Percentiles rank a stretch among this genome's conserved stretches.
phyloP scores from a whole-genome alignment of 2,797 vertebrate genomes.

The Sebastolobus alascanus region DNA sequence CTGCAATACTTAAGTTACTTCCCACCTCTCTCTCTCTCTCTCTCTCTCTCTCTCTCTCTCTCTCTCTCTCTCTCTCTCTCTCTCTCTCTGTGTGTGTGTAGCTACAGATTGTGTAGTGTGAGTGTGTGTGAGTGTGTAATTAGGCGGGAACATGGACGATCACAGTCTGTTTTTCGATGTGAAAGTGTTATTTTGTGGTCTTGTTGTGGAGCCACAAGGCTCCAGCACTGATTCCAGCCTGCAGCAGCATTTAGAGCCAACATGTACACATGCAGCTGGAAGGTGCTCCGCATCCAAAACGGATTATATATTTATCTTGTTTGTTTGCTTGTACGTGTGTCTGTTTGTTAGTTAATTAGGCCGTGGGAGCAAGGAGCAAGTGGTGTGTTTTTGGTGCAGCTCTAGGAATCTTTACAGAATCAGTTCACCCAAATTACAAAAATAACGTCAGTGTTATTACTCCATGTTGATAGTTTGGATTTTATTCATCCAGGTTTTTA shows the following conservation, averaged over 20 bases:
- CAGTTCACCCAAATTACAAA: neutral
- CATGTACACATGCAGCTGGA: neutral
- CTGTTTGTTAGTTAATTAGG: constrained; percentile 5
- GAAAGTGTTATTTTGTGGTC: constrained; percentile 52
- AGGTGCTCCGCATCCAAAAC: neutral
- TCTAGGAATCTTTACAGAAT: neutral
- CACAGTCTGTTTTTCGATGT: constrained; percentile 4
- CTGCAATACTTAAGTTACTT: neutral
- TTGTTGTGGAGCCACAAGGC: constrained; percentile 19
- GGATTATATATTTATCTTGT: neutral
- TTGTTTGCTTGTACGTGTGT: neutral
- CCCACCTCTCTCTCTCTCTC: neutral
- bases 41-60: too few relatives aligned
- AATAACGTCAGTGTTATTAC: neutral
- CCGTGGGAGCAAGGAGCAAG: neutral
- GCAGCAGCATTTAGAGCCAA: neutral
- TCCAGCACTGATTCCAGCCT: neutral
- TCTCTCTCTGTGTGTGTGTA: constrained; percentile 2
- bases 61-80: too few relatives aligned
- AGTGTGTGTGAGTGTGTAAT: constrained; percentile 11
- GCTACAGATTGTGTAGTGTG: neutral
- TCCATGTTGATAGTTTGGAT: neutral
- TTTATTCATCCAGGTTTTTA: neutral
- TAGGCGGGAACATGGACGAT: constrained; percentile 8
- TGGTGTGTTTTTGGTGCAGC: neutral